These are phyloP conservation scores for Eumerus sabulonum DNA, from an alignment of 2,888 invertebrate genomes.

Conservation along the genomic window DNA sequence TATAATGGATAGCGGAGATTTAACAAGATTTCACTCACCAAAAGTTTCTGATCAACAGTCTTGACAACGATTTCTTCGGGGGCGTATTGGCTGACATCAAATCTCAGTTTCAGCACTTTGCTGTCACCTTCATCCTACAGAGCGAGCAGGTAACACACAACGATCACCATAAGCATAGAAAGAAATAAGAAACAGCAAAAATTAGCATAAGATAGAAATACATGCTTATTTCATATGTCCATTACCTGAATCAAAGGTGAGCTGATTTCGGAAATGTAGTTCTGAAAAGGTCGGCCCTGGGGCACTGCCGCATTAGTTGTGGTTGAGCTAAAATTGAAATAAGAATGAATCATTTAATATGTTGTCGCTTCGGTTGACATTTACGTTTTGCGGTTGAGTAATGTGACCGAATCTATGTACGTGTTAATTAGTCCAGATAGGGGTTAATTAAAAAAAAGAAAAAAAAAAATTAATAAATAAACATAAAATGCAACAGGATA, in stretches of 20 bases:
- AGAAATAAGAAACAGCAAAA: slow-evolving; percentile 24
- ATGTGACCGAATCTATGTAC: no score
- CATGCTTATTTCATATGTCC: slow-evolving; percentile 33
- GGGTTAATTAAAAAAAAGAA: no score
- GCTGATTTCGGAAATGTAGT: slow-evolving; percentile 90
- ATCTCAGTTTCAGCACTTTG: slow-evolving; percentile 95
- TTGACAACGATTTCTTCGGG: slow-evolving; percentile 99
- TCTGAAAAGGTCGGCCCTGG: slow-evolving; percentile 76
- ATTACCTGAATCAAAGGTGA: slow-evolving; percentile 87
- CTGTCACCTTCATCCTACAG: slow-evolving; percentile 95
- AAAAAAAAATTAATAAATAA: no score
- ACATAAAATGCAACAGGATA: no score
- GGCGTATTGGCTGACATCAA: slow-evolving; percentile 98
- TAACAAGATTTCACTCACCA: slow-evolving; percentile 83
- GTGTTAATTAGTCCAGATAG: no score
- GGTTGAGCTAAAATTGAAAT: slow-evolving; percentile 75
- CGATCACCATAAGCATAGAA: slow-evolving; percentile 32
- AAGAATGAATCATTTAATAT: slow-evolving; percentile 35
- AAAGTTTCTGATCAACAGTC: slow-evolving; percentile 97
- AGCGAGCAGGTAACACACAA: slow-evolving; percentile 26
- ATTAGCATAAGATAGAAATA: no score
- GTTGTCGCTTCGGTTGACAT: slow-evolving; percentile 30
- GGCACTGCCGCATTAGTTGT: slow-evolving; percentile 79
- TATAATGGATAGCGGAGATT: no score
- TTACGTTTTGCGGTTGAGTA: no score